Evolutionary conservation across 2,113 vertebrate species (phyloP), one percentile per base, ranked within the genome.

Genomic region (Atractosteus spatula): DNA sequence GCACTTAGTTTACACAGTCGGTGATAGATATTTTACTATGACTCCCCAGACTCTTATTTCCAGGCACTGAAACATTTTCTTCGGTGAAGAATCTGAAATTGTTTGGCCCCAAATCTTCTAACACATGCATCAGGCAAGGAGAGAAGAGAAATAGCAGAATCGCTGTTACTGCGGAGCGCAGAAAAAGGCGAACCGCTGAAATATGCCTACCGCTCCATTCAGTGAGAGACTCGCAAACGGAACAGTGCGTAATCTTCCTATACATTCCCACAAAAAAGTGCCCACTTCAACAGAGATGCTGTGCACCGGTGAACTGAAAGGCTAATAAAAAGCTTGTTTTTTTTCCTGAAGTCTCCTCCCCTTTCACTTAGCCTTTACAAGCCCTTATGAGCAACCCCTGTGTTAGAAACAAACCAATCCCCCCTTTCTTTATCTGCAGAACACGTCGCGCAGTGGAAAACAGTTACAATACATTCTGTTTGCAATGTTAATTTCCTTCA

Each of bases 401-500:
- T 51, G 16, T 54, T 47, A 3, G 16, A 41, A 44, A 16, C 64
- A 17, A 61, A 68, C 16, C 8, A 65, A 54, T 54, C 55, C 66
- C 62, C 72, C 71, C 71, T 73, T 66, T 77, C 71, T 77, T 74
- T 29, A 74, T 71, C 70, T 75, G 55, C 70, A 29, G 69, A 55
- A 75, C 73, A 72, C 73, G 70, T 75, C 51, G 45, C 70, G 63
- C 68, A 57, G 62, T 41, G 67, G 69, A 71, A 79, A 71, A 59
- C 71, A 68, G 68, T 77, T 73, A 65, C 74, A 75, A 67, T 68
- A 55, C 72, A 75, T 80, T 78, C 69, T 77, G 75, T 77, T 75
- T 76, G 74, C 77, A 3, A 0, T 62, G 47, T 66, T 85, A 71
- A 2, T 81, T 80, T 80, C 75, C 54, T 2, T 77, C 29, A 0